Percentiles rank a stretch among this genome's conserved stretches.
These are phyloP conservation scores for Buathra laborator DNA, from an alignment of 2,888 invertebrate species.

Conservation along the genomic window DNA sequence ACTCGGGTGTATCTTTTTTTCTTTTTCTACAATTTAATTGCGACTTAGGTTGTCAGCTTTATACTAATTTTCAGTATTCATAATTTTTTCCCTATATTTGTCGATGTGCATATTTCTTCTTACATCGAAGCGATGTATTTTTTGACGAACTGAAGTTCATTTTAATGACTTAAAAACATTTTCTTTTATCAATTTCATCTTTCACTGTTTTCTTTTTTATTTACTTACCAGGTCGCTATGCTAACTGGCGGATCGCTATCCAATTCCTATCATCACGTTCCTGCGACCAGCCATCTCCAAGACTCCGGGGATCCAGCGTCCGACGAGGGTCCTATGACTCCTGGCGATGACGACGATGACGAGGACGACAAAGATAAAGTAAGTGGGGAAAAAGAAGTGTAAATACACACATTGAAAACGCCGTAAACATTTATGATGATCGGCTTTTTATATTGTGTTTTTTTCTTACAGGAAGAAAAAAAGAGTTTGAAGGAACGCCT, in stretches of 20 bases:
- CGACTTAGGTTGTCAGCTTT: no score
- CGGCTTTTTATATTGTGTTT: neutral
- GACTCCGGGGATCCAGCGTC: slow-evolving; percentile 75
- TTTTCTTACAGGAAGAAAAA: slow-evolving; percentile 92
- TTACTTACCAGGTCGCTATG: slow-evolving; percentile 83
- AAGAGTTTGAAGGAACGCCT: slow-evolving; percentile 97
- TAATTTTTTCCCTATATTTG: neutral
- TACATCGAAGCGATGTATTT: neutral
- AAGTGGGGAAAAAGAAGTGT: slow-evolving; percentile 33
- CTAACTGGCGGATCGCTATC: slow-evolving; percentile 81
- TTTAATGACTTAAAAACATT: slow-evolving; percentile 6
- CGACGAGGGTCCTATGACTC: slow-evolving; percentile 81
- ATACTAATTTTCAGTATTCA: no score
- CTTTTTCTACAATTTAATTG: neutral
- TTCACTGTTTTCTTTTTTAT: slow-evolving; percentile 66
- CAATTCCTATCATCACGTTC: slow-evolving; percentile 74
- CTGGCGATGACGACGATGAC: slow-evolving; percentile 90
- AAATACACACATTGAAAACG: neutral
- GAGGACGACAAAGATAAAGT: slow-evolving; percentile 96
- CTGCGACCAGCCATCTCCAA: slow-evolving; percentile 73
- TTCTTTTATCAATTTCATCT: slow-evolving; percentile 15
- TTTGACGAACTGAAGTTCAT: neutral
- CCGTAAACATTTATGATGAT: neutral
- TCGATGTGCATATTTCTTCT: neutral
- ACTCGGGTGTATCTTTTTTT: neutral